Base-by-base conservation (phyloP, 1,140 invertebrate genomes). In the Aricia agestis region DNA sequence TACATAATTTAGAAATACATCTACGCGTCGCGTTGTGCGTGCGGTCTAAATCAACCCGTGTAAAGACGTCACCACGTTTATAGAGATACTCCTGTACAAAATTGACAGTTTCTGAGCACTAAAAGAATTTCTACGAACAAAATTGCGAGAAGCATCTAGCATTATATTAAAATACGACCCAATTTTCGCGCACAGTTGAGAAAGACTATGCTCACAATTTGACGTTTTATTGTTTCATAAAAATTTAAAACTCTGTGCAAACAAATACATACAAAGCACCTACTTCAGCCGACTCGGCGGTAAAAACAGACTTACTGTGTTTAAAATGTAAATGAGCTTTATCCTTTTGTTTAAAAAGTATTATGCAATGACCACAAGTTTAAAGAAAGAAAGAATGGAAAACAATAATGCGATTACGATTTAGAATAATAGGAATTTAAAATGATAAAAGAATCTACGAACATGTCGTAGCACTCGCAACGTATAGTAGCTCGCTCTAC, bases 211-310 rank as follows among this genome's bases (percentile, higher is more conserved):
- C 45, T 15, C 3, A 52, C 6, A 52, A 52, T 52, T 52, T 52
- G 6, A 52, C 45, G 45, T 52, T 52, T 52, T 52, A 15, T 52
- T 52, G 45, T 52, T 52, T 52, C 45, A 52, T 52, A 52, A 52
- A 52, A 52, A 52, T 52, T 52, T 52, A 52, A 52, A 52, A 52
- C 45, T 52, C 45, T 52, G 45, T 52, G 45, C 45, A 52, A 52
- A 52, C 45, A 15, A 52, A 52, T 52, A 52, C 45, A 52, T 52
- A 52, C 45, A 52, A 52, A 52, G 45, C 45, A 52, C 45, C 45
- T 52, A 52, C 45, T 52, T 52, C 45, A 52, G 42, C 11, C 45
- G 45, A 15, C 45, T 52, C 13, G 45, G 45, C 45, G 45, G 45
- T 52, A 52, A 52, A 15, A 52, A 52, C 45, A 11, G 10, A 52